A percentile compares a stretch with the other conserved stretches of the same genome.
Evolutionary conservation across 2,888 invertebrate species (phyloP).

Genomic region (Odiellus spinosus): DNA sequence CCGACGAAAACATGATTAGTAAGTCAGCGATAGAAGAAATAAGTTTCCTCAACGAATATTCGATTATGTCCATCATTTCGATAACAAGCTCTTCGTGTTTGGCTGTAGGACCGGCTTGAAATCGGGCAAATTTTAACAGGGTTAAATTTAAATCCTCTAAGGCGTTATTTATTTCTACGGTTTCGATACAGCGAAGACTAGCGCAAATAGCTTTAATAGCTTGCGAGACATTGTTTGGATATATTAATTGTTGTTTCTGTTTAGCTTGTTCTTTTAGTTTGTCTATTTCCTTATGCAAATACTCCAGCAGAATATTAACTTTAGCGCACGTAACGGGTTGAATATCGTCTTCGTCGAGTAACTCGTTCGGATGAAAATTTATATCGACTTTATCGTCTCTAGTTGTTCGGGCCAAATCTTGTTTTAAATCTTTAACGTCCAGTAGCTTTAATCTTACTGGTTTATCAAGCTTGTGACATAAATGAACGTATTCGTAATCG

Average conservation of each 20-base stretch:
- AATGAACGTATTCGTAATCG: slow-evolving; percentile 83
- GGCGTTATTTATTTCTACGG: slow-evolving; percentile 64
- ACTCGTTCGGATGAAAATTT: slow-evolving; percentile 56
- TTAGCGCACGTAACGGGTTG: slow-evolving; percentile 63
- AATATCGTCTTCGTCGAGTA: slow-evolving; percentile 56
- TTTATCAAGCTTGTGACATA: slow-evolving; percentile 78
- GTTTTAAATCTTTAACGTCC: slow-evolving; percentile 43
- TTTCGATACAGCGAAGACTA: slow-evolving; percentile 72
- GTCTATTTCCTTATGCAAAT: slow-evolving; percentile 31
- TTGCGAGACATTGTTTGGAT: slow-evolving; percentile 49
- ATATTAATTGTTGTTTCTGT: slow-evolving; percentile 32
- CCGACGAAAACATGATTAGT: slow-evolving; percentile 68
- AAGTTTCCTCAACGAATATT: slow-evolving; percentile 13
- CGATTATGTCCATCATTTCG: not conserved
- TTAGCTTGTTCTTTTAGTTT: slow-evolving; percentile 27
- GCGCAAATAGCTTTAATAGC: slow-evolving; percentile 85
- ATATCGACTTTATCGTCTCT: slow-evolving; percentile 61
- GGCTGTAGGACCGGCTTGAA: not conserved
- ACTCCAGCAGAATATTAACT: slow-evolving; percentile 66
- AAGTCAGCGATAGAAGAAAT: slow-evolving; percentile 55
- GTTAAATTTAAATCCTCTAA: slow-evolving; percentile 37
- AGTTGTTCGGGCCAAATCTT: slow-evolving; percentile 33
- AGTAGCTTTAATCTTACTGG: slow-evolving; percentile 57
- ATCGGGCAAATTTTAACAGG: slow-evolving; percentile 13
- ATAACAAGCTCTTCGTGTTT: not conserved